Conservation (phyloP, 2,797 vertebrate species). For the Xenops minutus region DNA sequence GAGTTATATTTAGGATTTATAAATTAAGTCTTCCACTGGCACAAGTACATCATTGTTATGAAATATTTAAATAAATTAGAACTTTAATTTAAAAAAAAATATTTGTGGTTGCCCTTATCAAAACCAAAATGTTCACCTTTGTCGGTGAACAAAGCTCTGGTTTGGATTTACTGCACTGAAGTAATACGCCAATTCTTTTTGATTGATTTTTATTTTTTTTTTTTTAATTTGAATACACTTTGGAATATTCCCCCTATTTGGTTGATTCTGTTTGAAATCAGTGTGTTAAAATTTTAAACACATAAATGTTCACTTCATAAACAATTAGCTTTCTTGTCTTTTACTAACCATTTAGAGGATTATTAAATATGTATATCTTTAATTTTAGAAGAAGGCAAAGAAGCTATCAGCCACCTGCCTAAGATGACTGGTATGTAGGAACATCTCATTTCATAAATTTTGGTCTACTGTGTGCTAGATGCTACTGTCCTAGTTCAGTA, state of each 20-base stretch:
- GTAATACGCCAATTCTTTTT: neutral
- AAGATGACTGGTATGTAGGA: neutral
- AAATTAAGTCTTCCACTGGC: neutral
- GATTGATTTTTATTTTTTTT: neutral
- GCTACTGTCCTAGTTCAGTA: too few species aligned
- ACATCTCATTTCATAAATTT: neutral
- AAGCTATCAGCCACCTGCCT: neutral
- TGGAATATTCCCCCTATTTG: neutral
- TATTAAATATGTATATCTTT: neutral
- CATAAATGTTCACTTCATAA: neutral
- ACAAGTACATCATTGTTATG: neutral
- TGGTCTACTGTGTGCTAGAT: neutral
- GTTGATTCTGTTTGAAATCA: conserved; percentile 3
- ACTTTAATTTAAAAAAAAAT: neutral
- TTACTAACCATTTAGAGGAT: neutral
- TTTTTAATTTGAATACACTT: neutral
- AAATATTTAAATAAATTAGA: conserved; percentile 20
- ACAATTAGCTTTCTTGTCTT: neutral
- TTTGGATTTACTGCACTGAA: conserved; percentile 22
- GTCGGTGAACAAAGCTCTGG: neutral
- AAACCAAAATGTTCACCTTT: neutral
- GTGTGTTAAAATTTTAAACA: neutral
- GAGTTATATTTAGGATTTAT: conserved; percentile 31
- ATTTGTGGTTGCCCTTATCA: neutral
- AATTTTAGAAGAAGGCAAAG: neutral